Percentiles rank a stretch among this genome's conserved stretches.
Conservation (phyloP, 2,888 invertebrate species). For the Slavum lentiscoides region DNA sequence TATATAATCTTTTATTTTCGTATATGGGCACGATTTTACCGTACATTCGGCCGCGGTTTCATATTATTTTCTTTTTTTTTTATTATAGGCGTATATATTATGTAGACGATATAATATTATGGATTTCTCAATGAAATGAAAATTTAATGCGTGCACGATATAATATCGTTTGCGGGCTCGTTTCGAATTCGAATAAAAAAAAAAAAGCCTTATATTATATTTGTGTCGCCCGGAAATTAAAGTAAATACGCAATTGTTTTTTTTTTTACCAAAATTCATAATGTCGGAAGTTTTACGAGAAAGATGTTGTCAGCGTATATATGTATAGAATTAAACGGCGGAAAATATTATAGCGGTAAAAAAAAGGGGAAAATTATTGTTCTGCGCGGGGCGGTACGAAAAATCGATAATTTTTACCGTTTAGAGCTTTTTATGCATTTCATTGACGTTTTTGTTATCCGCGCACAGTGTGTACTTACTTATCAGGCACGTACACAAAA, state of each 20-base stretch:
- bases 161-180: background rate
- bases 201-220: background rate
- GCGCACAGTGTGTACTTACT: background rate
- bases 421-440: background rate
- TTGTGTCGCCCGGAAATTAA: background rate
- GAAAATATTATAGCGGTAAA: background rate
- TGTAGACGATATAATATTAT: background rate
- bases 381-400: background rate
- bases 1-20: background rate
- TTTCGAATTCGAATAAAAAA: background rate
- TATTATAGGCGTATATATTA: background rate
- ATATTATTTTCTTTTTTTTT: background rate
- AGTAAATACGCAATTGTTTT: background rate
- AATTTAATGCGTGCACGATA: background rate
- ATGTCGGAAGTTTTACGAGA: background rate
- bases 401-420: conserved; percentile 10
- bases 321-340: background rate
- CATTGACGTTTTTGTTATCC: background rate
- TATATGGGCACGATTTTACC: background rate
- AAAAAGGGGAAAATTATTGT: too few species aligned
- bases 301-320: background rate
- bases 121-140: background rate
- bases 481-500: too few species aligned
- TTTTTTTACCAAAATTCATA: background rate
- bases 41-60: background rate